Percentiles rank a stretch among this genome's conserved stretches.
These are phyloP conservation scores for Channa maculata DNA, from an alignment of 2,113 vertebrate species.

Conservation along the genomic window DNA sequence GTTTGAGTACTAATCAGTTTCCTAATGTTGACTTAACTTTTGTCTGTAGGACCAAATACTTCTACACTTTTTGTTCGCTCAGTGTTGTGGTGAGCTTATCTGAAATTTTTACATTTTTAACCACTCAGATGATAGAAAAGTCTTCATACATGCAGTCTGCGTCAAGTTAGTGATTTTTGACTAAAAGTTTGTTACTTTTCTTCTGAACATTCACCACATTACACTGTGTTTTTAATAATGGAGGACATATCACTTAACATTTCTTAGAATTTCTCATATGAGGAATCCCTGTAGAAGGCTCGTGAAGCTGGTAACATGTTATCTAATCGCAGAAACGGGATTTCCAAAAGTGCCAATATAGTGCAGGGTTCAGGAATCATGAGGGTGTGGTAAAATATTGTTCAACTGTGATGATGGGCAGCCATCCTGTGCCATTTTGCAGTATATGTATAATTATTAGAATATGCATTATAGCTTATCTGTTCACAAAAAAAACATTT, in stretches of 20 bases:
- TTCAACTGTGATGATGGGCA: slow-evolving; percentile 59
- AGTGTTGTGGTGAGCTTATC: slow-evolving; percentile 67
- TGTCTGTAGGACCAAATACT: slow-evolving; percentile 63
- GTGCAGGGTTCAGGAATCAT: slow-evolving; percentile 25
- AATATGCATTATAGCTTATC: slow-evolving; percentile 60
- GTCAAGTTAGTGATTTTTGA: slow-evolving; percentile 21
- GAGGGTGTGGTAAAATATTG: slow-evolving; percentile 6
- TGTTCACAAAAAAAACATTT: slow-evolving; percentile 58
- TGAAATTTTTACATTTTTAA: slow-evolving; percentile 37
- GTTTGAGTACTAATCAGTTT: slow-evolving; percentile 65
- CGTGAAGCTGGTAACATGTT: slow-evolving; percentile 36
- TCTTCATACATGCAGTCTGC: slow-evolving; percentile 31
- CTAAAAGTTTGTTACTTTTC: slow-evolving; percentile 26
- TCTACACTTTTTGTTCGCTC: slow-evolving; percentile 52
- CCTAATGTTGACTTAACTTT: slow-evolving; percentile 57
- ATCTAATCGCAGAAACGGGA: slow-evolving; percentile 10
- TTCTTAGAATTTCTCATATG: slow-evolving; percentile 26
- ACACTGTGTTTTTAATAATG: slow-evolving; percentile 57
- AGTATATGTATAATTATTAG: slow-evolving; percentile 59
- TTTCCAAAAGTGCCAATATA: slow-evolving; percentile 73
- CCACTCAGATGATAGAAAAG: slow-evolving; percentile 25
- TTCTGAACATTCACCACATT: slow-evolving; percentile 35
- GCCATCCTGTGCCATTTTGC: slow-evolving; percentile 75
- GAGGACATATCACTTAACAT: slow-evolving; percentile 37
- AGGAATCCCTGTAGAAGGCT: slow-evolving; percentile 13